phyloP scores from a whole-genome alignment of 2,113 vertebrate species.

The Glareola pratincola region DNA sequence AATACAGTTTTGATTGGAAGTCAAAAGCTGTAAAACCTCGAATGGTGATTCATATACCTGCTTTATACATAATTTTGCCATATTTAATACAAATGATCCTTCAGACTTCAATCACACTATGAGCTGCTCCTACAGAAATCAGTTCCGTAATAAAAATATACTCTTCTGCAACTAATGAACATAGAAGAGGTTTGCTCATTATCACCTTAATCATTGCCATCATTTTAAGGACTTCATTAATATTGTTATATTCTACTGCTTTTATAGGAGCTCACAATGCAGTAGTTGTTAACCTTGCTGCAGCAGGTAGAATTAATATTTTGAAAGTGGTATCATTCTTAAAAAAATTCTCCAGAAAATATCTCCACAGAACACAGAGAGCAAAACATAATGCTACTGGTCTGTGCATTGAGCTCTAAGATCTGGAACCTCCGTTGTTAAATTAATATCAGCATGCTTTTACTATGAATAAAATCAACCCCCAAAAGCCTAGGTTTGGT shows the following conservation, averaged over 20 bases:
- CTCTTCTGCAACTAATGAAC: not conserved
- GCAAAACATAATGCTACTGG: not conserved
- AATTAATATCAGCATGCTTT: not conserved
- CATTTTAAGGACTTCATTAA: conserved; percentile 4
- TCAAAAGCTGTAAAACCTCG: not conserved
- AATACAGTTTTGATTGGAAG: conserved; percentile 23
- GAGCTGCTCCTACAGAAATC: not conserved
- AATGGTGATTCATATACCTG: not conserved
- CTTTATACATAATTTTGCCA: not conserved
- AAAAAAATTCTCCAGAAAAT: not conserved
- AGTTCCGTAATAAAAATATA: not conserved
- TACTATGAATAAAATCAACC: not conserved
- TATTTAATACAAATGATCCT: conserved; percentile 40
- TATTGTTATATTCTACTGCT: not conserved
- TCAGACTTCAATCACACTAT: not conserved
- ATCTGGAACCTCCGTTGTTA: not conserved
- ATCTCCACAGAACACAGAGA: not conserved
- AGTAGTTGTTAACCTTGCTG: not conserved
- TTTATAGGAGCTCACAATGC: not conserved
- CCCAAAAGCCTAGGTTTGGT: not conserved
- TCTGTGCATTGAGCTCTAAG: not conserved
- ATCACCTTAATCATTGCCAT: not conserved
- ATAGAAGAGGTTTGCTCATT: conserved; percentile 1
- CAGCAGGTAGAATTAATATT: not conserved
- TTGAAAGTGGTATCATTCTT: not conserved